Conservation (phyloP, 2,113 vertebrate species). For the Leptobrachium ailaonicum region DNA sequence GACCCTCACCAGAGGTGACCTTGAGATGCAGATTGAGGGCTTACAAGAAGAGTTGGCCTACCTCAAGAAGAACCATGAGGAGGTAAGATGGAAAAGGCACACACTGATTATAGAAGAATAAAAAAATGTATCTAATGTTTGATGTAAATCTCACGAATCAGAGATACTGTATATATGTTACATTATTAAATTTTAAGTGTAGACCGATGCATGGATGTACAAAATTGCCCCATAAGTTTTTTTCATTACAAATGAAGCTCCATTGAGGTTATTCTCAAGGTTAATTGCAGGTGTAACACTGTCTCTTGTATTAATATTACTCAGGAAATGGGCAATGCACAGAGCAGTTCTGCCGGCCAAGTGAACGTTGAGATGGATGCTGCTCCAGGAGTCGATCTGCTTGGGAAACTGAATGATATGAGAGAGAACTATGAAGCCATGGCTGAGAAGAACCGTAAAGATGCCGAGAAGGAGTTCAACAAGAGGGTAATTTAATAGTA, state of each 20-base stretch:
- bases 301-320: background rate
- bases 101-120: no score
- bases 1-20: constrained; percentile 70
- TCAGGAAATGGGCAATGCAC: constrained; percentile 65
- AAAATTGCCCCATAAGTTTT: no score
- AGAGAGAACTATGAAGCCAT: constrained; percentile 77
- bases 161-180: no score
- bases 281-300: no score
- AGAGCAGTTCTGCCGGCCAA: constrained; percentile 62
- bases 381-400: constrained; percentile 67
- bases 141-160: no score
- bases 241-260: no score
- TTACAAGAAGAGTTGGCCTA: constrained; percentile 67
- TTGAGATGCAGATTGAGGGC: constrained; percentile 68
- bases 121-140: no score
- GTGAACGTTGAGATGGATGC: constrained; percentile 72
- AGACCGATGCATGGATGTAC: no score
- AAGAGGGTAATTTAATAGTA: constrained; percentile 69
- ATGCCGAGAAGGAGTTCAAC: constrained; percentile 81
- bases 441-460: constrained; percentile 76
- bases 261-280: no score
- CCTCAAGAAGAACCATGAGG: constrained; percentile 66
- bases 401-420: constrained; percentile 68
- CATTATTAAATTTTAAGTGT: no score
- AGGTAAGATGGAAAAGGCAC: constrained; percentile 56